Base-by-base conservation (phyloP, 2,113 vertebrate species). In the Thalassoma bifasciatum region DNA sequence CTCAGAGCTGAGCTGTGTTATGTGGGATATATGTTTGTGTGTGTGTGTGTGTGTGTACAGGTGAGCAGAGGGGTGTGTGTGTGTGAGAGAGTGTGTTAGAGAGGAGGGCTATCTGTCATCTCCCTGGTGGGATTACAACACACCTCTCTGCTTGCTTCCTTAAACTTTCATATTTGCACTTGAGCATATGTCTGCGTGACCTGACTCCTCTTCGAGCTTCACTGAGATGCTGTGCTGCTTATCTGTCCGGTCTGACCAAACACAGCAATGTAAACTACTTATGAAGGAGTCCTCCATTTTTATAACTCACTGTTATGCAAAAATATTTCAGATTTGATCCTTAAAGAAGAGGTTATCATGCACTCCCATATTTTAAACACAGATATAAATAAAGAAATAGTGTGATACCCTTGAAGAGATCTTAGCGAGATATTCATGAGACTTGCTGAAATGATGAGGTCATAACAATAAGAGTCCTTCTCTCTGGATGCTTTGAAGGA, bases 101-200 rank as follows among this genome's bases (percentile, higher is more conserved):
- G 19, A 49, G 40, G 46, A 3, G 10, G 49, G 54, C 6, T 46
- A 40, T 54, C 34, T 1, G n/a, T 65, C 52, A 10, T 77, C 62
- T 79, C 47, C 62, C 64, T 10, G 16, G n/a, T 56, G 75, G 81
- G 75, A 83, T 73, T 81, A 73, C 21, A 70, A 40, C 14, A 51
- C 17, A 46, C 24, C 59, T 68, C 49, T 23, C 37, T 46, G 57
- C 66, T 38, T 21, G 51, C 72, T 50, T 62, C 72, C 81, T 86
- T 40, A 90, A 91, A 64, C 62, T 40, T 84, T 70, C 16, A 71
- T 75, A 56, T 58, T 86, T 86, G 67, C 61, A 63, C 81, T 70
- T 70, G 24, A 71, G 62, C 76, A 79, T 30, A 30, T 56, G 72
- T 63, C 67, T 66, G 24, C 8, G 46, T 67, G 64, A 16, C 44